Conservation (phyloP, 53 echinoderm and acorn worm species). For the Astropecten irregularis region DNA sequence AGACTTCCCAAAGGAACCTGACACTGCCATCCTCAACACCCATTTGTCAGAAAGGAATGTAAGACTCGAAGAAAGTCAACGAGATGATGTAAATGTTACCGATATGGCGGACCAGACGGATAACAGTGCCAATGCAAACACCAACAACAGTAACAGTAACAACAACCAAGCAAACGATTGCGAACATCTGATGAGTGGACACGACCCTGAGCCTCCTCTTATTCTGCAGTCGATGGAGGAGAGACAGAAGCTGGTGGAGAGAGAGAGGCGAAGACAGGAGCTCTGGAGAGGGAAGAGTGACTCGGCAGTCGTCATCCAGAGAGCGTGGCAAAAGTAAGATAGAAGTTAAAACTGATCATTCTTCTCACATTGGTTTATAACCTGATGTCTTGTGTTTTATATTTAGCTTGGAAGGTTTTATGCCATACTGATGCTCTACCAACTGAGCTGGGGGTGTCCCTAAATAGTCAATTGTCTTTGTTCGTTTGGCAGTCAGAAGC, state of each 20-base stretch:
- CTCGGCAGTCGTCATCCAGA: conserved; percentile 50
- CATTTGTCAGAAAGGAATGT: neutral
- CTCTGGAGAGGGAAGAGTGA: conserved; percentile 47
- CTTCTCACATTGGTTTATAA: too few relatives aligned
- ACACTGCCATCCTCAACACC: too few relatives aligned
- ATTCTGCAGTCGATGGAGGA: neutral
- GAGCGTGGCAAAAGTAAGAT: conserved; percentile 59
- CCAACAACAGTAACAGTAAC: conserved; percentile 64
- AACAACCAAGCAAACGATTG: too few relatives aligned
- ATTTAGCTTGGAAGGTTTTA: too few relatives aligned
- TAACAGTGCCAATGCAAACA: conserved; percentile 36
- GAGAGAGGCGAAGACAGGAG: conserved; percentile 42
- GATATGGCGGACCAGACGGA: neutral
- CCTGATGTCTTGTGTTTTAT: too few relatives aligned
- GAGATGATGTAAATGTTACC: neutral
- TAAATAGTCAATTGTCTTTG: too few relatives aligned
- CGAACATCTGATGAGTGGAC: too few relatives aligned
- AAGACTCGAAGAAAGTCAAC: too few relatives aligned
- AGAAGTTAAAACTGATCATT: too few relatives aligned
- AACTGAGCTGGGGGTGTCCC: too few relatives aligned
- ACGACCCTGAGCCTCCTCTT: neutral
- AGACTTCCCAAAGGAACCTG: neutral
- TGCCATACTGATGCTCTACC: too few relatives aligned
- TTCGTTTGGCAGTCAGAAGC: too few relatives aligned
- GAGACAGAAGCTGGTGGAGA: conserved; percentile 47